These are phyloP conservation scores for Lates calcarifer DNA, from an alignment of 2,113 vertebrate species.

Conservation along the genomic window DNA sequence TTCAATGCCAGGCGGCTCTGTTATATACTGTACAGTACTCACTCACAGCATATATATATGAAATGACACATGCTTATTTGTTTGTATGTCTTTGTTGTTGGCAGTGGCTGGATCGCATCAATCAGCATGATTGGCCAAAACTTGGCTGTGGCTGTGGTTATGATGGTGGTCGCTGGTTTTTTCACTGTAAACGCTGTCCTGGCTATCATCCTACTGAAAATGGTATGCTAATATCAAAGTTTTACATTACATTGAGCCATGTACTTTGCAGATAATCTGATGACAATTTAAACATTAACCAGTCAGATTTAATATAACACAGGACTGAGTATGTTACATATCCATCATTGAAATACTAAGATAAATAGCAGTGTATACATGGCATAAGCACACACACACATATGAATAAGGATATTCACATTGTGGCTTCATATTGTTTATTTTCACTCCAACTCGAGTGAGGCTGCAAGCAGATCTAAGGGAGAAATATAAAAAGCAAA, in stretches of 20 bases:
- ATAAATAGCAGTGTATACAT: neutral
- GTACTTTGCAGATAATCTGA: neutral
- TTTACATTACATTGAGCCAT: constrained; percentile 5
- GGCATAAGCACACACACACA: too few species aligned
- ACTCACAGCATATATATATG: neutral
- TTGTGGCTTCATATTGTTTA: constrained; percentile 12
- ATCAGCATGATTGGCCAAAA: constrained; percentile 79
- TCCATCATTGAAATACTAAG: neutral
- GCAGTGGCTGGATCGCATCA: constrained; percentile 94
- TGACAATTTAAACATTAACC: neutral
- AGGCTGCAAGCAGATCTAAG: constrained; percentile 8
- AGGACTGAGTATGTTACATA: neutral
- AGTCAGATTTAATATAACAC: neutral
- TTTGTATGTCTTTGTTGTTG: constrained; percentile 28
- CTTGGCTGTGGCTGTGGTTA: constrained; percentile 87
- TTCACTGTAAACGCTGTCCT: constrained; percentile 91
- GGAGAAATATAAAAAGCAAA: constrained; percentile 3
- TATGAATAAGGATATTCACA: neutral
- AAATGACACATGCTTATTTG: constrained; percentile 18
- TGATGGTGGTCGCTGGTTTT: constrained; percentile 96
- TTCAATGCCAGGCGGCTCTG: neutral
- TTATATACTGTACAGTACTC: neutral
- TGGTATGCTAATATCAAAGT: constrained; percentile 82
- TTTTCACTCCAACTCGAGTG: neutral
- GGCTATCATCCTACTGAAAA: constrained; percentile 91